Percentiles rank a stretch among this genome's conserved stretches.
These are phyloP conservation scores for Eidolon helvum DNA, from an alignment of 2,113 vertebrate species.

Conservation along the genomic window DNA sequence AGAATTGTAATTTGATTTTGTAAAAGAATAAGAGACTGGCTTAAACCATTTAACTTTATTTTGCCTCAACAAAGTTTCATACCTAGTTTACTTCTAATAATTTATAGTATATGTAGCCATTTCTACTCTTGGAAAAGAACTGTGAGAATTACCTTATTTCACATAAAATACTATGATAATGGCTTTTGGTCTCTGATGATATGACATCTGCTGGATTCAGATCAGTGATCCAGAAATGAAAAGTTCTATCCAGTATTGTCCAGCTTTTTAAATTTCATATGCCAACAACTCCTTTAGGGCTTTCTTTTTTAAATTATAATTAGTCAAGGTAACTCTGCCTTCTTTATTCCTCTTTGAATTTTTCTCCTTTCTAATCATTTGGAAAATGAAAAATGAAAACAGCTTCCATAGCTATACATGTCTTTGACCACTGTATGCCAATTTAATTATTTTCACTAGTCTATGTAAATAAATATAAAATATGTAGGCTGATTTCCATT, in stretches of 20 bases:
- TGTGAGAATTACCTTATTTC: not conserved
- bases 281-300: not conserved
- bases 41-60: not conserved
- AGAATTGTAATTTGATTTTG: not conserved
- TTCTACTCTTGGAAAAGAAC: not conserved
- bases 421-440: not conserved
- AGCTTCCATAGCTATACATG: not conserved
- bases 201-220: slow-evolving; percentile 11
- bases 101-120: not conserved
- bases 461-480: not conserved
- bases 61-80: not conserved
- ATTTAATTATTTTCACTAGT: not conserved
- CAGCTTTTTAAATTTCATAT: not conserved
- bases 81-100: not conserved
- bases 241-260: not conserved
- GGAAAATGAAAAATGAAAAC: not conserved
- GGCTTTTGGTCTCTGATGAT: not conserved
- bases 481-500: not conserved
- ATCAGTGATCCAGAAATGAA: slow-evolving; percentile 36
- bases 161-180: not conserved
- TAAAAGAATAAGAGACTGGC: not conserved
- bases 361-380: not conserved
- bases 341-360: not conserved
- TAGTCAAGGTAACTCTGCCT: not conserved
- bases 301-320: not conserved